These are phyloP conservation scores for Austrolebias charrua DNA, from an alignment of 2,797 vertebrate species.

Conservation along the genomic window DNA sequence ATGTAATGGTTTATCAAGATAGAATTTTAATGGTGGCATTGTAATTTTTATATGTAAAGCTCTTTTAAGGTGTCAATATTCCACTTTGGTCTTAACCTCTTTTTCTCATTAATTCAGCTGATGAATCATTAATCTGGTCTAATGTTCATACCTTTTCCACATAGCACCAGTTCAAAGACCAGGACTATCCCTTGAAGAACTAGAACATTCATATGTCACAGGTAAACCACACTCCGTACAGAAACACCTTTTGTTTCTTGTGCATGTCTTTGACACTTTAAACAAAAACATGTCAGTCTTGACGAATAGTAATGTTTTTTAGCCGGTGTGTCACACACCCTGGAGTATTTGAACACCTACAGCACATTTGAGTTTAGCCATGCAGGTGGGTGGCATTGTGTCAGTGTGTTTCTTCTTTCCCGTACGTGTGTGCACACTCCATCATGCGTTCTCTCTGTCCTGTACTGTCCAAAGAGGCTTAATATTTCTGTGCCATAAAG, in stretches of 20 bases:
- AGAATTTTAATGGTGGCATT: too few relatives aligned
- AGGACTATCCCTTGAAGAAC: too few relatives aligned
- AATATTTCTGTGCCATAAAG: conserved; percentile 78
- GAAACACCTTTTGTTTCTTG: background rate
- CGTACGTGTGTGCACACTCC: conserved; percentile 34
- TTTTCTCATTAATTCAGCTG: too few relatives aligned
- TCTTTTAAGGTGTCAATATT: too few relatives aligned
- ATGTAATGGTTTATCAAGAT: too few relatives aligned
- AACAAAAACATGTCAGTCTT: background rate
- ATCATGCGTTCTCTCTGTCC: conserved; percentile 58
- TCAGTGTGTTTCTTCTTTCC: conserved; percentile 29
- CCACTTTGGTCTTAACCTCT: too few relatives aligned
- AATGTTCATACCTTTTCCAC: too few relatives aligned
- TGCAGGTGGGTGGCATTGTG: conserved; percentile 30
- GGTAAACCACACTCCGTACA: too few relatives aligned
- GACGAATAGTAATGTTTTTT: background rate
- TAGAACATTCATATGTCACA: too few relatives aligned
- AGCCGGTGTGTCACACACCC: conserved; percentile 6
- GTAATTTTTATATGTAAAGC: too few relatives aligned
- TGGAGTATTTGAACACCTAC: conserved; percentile 8
- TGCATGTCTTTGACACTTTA: background rate
- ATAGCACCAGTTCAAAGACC: too few relatives aligned
- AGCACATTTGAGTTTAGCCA: conserved; percentile 11
- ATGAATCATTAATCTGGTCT: too few relatives aligned
- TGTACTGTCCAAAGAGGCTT: conserved; percentile 74